Base-by-base conservation (phyloP, 1,140 invertebrate species). In the Pogonognathellus flavescens region DNA sequence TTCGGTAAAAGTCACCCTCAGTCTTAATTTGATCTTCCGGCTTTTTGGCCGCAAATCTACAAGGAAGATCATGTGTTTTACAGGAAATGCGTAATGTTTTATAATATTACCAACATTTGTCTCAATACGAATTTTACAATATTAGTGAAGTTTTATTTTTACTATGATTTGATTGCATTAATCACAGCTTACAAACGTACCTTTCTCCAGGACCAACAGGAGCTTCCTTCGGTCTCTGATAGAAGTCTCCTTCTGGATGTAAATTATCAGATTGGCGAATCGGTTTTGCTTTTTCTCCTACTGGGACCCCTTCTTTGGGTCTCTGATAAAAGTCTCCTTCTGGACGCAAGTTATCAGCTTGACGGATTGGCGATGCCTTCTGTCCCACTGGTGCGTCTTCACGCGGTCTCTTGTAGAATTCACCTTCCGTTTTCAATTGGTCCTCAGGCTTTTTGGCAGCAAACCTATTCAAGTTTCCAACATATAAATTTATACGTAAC, bases 281-380 rank as follows among this genome's bases (percentile, higher is more conserved):
- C 11, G 84, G 18, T 59, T 7, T 16, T 22, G 10, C 5, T 41
- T 41, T 80, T 83, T 87, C 76, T 70, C n/a, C 22, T 60, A 6
- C 13, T 14, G 31, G 25, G 60, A 49, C 0, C 59, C 22, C n/a
- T 52, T n/a, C n/a, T n/a, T n/a, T n/a, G n/a, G n/a, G n/a, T n/a
- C n/a, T n/a, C n/a, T n/a, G n/a, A n/a, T n/a, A 13, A 25, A 86
- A 88, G 10, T 86, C 81, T 6, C 86, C 86, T 55, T 87, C 83
- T 11, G 53, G 13, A 11, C 53, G 22, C 0, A 88, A 50, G 31
- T 89, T 93, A 87, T 94, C 93, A 62, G 91, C 87, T 53, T 89
- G 91, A 86, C 89, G 92, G 41, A 91, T 91, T 0, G 91, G 89
- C 13, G 90, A 88, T 5, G 90, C 89, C 80, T 92, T 90, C 87